phyloP scores from a whole-genome alignment of 2,888 invertebrate genomes.

The Drosophila algonquin region DNA sequence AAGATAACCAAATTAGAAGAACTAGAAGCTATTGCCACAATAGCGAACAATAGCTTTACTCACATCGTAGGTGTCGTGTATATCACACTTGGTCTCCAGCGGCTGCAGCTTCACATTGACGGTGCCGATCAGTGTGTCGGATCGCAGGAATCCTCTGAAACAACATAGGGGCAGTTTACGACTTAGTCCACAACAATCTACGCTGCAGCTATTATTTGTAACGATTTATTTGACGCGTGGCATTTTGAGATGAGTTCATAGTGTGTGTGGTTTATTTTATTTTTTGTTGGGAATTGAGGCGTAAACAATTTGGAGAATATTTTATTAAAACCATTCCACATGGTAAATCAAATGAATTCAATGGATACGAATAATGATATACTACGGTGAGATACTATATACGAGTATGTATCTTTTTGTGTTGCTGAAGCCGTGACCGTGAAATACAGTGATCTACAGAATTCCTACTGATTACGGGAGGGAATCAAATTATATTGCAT shows the following conservation, averaged over 20 bases:
- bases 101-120: slow-evolving; percentile 93
- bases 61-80: slow-evolving; percentile 97
- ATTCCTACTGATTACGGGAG: slow-evolving; percentile 23
- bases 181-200: slow-evolving; percentile 84
- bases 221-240: slow-evolving; percentile 37
- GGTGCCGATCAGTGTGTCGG: slow-evolving; percentile 93
- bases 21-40: not conserved
- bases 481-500: slow-evolving; percentile 3
- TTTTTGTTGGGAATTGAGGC: slow-evolving; percentile 64
- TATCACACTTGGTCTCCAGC: slow-evolving; percentile 93
- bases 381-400: slow-evolving; percentile 11
- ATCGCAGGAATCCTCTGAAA: slow-evolving; percentile 97
- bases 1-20: not conserved
- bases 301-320: slow-evolving; percentile 61
- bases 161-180: slow-evolving; percentile 85
- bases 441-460: slow-evolving; percentile 16
- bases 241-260: slow-evolving; percentile 24
- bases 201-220: slow-evolving; percentile 81
- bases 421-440: slow-evolving; percentile 25
- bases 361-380: slow-evolving; percentile 22
- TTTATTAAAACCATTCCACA: slow-evolving; percentile 55
- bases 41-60: too few species aligned
- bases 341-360: slow-evolving; percentile 18
- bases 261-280: slow-evolving; percentile 23
- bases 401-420: slow-evolving; percentile 7